These are phyloP conservation scores for Xestoiulus laeticollis DNA, from an alignment of 2,888 invertebrate genomes.

Conservation along the genomic window DNA sequence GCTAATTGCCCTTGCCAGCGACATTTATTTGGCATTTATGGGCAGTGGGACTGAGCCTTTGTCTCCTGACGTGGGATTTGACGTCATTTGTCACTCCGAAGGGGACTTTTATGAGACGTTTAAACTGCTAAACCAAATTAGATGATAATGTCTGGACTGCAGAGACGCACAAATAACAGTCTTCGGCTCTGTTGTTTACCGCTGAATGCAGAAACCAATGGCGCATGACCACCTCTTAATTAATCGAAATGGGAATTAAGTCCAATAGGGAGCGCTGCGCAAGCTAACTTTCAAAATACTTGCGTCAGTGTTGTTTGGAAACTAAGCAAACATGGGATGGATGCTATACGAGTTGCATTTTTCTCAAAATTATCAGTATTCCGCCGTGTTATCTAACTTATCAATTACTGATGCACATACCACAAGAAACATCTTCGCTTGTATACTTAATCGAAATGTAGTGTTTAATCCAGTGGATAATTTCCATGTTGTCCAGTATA, in stretches of 20 bases:
- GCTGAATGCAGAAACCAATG: slow-evolving; percentile 27
- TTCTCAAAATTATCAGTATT: too few relatives aligned
- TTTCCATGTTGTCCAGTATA: too few relatives aligned
- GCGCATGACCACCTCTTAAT: slow-evolving; percentile 48
- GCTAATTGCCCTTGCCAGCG: slow-evolving; percentile 53
- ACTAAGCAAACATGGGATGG: too few relatives aligned
- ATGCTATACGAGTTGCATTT: too few relatives aligned
- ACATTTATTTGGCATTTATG: slow-evolving; percentile 55
- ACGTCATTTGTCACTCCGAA: slow-evolving; percentile 52
- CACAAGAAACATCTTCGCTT: too few relatives aligned
- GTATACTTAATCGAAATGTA: too few relatives aligned
- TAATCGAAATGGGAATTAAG: slow-evolving; percentile 48
- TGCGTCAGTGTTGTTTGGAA: too few relatives aligned
- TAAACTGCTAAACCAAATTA: slow-evolving; percentile 55
- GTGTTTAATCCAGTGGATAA: too few relatives aligned
- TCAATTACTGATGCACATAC: too few relatives aligned
- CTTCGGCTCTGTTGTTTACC: slow-evolving; percentile 30
- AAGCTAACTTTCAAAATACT: not conserved
- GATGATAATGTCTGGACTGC: slow-evolving; percentile 53
- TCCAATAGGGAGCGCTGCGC: slow-evolving; percentile 23
- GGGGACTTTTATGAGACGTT: slow-evolving; percentile 53
- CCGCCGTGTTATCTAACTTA: too few relatives aligned
- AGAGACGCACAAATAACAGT: slow-evolving; percentile 54
- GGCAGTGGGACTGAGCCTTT: slow-evolving; percentile 46
- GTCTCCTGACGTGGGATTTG: slow-evolving; percentile 34